Evolutionary conservation across 1,140 invertebrate species (phyloP), one percentile per base, ranked within the genome.

Genomic region (Helicoverpa zea): DNA sequence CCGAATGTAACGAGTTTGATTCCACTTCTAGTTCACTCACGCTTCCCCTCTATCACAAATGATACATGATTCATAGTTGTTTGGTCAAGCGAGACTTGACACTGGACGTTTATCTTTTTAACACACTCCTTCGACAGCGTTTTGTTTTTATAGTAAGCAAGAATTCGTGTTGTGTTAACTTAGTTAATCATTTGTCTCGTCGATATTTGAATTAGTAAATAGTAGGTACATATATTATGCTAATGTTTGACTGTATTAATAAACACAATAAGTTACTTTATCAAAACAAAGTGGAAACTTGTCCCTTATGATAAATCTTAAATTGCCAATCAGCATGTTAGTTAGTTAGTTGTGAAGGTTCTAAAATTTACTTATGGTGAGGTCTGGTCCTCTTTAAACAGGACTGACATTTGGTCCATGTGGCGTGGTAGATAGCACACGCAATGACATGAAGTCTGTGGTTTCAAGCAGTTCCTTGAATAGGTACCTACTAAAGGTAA

Each of bases 61-160:
- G 16, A 49, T 59, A 74, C 23, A 75, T 75, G 73, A 75, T 59
- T 75, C 73, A 75, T 61, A 75, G 73, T 75, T 75, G 73, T 75
- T 75, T 49, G 73, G 54, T 59, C 35, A 61, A 59, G 35, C 54
- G 35, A 59, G 73, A 49, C 73, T 43, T 43, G 35, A 43, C 52
- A 35, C 51, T 72, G n/a, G n/a, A 61, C 54, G 35, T 75, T 75
- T 75, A 75, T 61, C 73, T 59, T 75, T 30, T 49, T 49, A 70
- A 70, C 63, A 66, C 63, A 70, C 47, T 51, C 51, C 66, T 51
- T 70, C 49, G 49, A 70, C 66, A 52, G 66, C 16, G 43, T 70
- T 66, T 47, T 66, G 63, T 66, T 66, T 66, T 66, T 66, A 66
- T 66, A 47, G 35, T 43, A 43, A 43, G 35, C 35, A 43, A 43